Base-by-base conservation (phyloP, 2,888 invertebrate genomes). In the Melinaea marsaeus region DNA sequence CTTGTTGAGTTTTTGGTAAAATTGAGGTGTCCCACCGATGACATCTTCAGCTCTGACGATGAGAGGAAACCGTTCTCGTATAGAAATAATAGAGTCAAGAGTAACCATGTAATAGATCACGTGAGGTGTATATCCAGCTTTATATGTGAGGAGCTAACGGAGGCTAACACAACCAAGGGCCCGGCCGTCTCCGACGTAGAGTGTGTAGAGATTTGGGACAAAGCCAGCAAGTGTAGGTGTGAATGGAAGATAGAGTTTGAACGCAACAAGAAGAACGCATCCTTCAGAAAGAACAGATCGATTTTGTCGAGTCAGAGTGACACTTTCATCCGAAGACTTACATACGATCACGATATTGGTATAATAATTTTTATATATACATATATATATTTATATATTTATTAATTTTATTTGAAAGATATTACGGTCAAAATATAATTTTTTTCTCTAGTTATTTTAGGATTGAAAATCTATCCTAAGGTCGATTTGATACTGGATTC, bases 31-130 rank as follows among this genome's bases (percentile, higher is more conserved):
- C 86, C 88, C 0, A 88, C 88, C 57, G 89, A 90, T 33, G 92
- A 93, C 71, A 88, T 91, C 69, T 92, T 92, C 73, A 92, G 93
- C 60, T 92, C 93, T 0, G 92, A 93, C 64, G 93, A 93, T 58
- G 92, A 92, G 55, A 79, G 83, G 7, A 84, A 84, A 64, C 79
- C 81, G 0, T 67, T 66, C 13, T 58, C 69, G 0, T 79, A 77
- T 35, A 81, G 88, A 58, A 84, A 83, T 0, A 79, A 80, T 3
- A 88, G 88, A 47, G 68, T 80, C 0, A 85, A 79, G 63, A 65
- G 83, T 62, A 79, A 79, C 0, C 78, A 84, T 0, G 83, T 86
- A 1, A 86, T 88, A 1, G 84, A 85, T 0, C 91, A 91, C 55
- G 87, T 91, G 2, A 78, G 85, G 60, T 91, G 91, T 64, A 72